Conservation (phyloP, 2,888 invertebrate species). For the Acrobasis consociella region DNA sequence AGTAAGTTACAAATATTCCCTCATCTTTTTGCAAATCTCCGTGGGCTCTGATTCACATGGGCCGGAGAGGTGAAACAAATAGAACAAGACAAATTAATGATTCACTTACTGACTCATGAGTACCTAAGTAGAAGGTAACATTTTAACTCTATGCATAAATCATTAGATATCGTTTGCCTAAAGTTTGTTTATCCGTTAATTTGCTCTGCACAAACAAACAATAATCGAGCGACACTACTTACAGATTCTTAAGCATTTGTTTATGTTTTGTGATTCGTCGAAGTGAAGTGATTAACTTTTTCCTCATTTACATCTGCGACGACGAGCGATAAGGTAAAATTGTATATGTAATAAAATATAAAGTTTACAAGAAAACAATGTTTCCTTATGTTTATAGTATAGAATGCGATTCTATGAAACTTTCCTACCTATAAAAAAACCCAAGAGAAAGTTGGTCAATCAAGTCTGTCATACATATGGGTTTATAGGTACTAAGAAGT, state of each 20-base stretch:
- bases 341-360: not conserved
- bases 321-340: not conserved
- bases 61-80: slow-evolving; percentile 45
- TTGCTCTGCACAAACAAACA: slow-evolving; percentile 59
- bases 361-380: not conserved
- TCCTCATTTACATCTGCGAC: slow-evolving; percentile 21
- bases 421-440: not conserved
- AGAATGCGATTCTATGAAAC: too few relatives aligned
- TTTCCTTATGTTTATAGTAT: too few relatives aligned
- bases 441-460: not conserved
- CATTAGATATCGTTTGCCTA: too few relatives aligned
- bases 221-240: slow-evolving; percentile 43
- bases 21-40: slow-evolving; percentile 18
- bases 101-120: slow-evolving; percentile 44
- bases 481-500: too few relatives aligned
- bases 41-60: slow-evolving; percentile 42
- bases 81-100: slow-evolving; percentile 46
- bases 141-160: not conserved
- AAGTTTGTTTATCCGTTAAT: slow-evolving; percentile 45
- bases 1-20: not conserved
- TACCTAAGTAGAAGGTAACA: slow-evolving; percentile 2
- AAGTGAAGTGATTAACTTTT: slow-evolving; percentile 22
- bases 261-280: slow-evolving; percentile 12
- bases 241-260: slow-evolving; percentile 3
- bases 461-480: not conserved